phyloP scores from a whole-genome alignment of 2,888 invertebrate species.

The Drosophila nr. fundita region DNA sequence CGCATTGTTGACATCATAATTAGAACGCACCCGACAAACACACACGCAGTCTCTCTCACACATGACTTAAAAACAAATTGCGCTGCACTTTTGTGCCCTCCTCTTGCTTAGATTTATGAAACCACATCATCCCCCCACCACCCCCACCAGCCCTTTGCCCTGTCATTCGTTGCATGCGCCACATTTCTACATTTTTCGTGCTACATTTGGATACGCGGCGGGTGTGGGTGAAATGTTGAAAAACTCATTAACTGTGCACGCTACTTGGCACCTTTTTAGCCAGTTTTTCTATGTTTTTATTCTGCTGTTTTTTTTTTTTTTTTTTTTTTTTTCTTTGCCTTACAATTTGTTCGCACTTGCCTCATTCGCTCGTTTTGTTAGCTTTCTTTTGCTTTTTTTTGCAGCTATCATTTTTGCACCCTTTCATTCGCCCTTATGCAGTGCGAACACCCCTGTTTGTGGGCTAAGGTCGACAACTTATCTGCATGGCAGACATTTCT shows the following conservation, averaged over 20 bases:
- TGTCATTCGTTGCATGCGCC: constrained; percentile 46
- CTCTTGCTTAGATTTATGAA: constrained; percentile 66
- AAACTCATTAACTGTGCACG: constrained; percentile 81
- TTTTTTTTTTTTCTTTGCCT: constrained; percentile 15
- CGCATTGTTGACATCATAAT: constrained; percentile 74
- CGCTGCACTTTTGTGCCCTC: constrained; percentile 67
- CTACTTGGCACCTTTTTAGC: constrained; percentile 76
- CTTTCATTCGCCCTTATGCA: constrained; percentile 9
- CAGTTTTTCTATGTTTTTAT: constrained; percentile 18
- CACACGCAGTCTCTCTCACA: constrained; percentile 27
- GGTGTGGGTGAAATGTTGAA: constrained; percentile 51
- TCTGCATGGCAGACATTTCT: constrained; percentile 67
- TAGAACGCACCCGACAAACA: constrained; percentile 66
- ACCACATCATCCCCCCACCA: constrained; percentile 36
- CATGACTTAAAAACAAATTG: constrained; percentile 76
- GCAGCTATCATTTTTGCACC: constrained; percentile 11
- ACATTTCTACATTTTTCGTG: constrained; percentile 74
- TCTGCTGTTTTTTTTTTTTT: neutral
- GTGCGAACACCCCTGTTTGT: constrained; percentile 44
- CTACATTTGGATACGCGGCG: constrained; percentile 69
- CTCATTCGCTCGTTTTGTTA: constrained; percentile 47
- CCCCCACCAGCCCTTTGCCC: neutral
- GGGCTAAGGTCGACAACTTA: constrained; percentile 78
- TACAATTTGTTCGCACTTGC: constrained; percentile 59
- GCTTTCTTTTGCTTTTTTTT: constrained; percentile 34